phyloP scores from a whole-genome alignment of 2,797 vertebrate species.

The Acrocephalus scirpaceus region DNA sequence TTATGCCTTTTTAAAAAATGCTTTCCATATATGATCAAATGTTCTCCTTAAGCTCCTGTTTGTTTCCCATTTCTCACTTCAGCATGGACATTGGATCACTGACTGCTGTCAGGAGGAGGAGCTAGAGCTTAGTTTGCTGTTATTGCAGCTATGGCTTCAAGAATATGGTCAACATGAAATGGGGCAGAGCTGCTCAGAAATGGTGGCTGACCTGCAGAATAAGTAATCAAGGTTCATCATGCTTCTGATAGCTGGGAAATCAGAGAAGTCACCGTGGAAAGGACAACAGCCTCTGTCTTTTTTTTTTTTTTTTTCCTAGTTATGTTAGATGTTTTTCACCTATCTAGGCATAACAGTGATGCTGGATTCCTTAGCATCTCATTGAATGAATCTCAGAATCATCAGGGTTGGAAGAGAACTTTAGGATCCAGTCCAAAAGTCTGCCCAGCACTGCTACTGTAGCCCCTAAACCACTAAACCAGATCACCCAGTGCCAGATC shows the following conservation, averaged over 20 bases:
- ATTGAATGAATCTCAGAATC: neutral
- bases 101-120: neutral
- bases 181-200: neutral
- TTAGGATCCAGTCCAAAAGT: neutral
- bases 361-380: neutral
- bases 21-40: neutral
- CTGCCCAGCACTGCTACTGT: neutral
- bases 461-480: neutral
- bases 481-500: neutral
- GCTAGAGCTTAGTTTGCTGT: neutral
- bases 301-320: neutral
- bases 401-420: neutral
- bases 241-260: neutral
- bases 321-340: neutral
- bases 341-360: neutral
- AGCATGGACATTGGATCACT: neutral
- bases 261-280: neutral
- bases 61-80: neutral
- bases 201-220: neutral
- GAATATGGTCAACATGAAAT: neutral
- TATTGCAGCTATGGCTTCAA: neutral
- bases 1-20: neutral
- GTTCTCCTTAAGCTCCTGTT: neutral
- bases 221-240: neutral
- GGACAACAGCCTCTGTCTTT: neutral